A percentile compares a stretch with the other conserved stretches of the same genome.
Evolutionary conservation across 2,113 vertebrate species (phyloP).

Genomic region (Ophiodon elongatus): DNA sequence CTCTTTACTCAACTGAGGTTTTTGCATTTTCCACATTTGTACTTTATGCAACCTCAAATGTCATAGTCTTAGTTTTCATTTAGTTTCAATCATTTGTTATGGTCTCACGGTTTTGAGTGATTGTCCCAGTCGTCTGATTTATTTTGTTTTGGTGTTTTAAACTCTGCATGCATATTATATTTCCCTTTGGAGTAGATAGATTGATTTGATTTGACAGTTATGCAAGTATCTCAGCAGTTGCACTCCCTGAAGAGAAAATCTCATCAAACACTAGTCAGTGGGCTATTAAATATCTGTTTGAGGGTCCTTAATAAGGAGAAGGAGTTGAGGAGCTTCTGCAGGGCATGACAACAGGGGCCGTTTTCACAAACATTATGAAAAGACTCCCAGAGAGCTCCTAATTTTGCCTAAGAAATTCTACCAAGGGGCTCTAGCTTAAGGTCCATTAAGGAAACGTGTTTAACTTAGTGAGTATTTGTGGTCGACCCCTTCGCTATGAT

Average conservation of each 20-base stretch:
- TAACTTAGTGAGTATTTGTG: neutral
- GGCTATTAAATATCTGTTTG: neutral
- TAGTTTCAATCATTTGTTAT: constrained; percentile 1
- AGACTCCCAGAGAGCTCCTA: neutral
- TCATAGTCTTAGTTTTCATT: neutral
- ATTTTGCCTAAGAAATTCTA: neutral
- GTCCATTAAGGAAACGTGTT: neutral
- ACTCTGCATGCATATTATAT: constrained; percentile 12
- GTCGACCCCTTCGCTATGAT: neutral
- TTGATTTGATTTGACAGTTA: constrained; percentile 52
- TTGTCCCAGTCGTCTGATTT: constrained; percentile 21
- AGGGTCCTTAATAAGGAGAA: constrained; percentile 34
- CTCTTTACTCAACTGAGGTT: neutral
- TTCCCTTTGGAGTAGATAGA: constrained; percentile 39
- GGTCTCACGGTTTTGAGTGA: constrained; percentile 7
- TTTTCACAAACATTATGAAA: neutral
- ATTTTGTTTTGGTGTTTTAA: constrained; percentile 33
- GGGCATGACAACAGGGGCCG: neutral
- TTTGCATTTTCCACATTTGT: neutral
- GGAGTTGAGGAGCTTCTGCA: neutral
- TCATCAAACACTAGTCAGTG: constrained; percentile 45
- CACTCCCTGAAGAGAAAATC: constrained; percentile 32
- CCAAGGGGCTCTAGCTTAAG: neutral
- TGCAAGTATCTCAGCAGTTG: constrained; percentile 5
- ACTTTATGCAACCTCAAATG: neutral